Conservation (phyloP, 2,113 vertebrate genomes). For the Zootoca vivipara region DNA sequence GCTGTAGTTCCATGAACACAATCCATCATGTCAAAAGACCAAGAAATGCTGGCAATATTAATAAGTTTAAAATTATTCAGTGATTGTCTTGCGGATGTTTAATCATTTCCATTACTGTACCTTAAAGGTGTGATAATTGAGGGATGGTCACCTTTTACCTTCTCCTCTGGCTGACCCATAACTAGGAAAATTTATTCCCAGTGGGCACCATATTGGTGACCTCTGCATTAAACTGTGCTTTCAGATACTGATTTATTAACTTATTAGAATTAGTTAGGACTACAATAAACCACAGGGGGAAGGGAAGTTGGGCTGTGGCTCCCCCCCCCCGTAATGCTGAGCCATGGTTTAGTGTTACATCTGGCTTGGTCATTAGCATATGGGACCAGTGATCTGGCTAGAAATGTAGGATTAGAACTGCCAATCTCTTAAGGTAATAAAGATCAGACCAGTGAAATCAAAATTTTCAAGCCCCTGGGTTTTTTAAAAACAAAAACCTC, state of each 20-base stretch:
- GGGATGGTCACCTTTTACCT: not conserved
- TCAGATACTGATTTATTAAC: not conserved
- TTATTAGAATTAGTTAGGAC: not conserved
- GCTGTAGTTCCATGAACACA: not conserved
- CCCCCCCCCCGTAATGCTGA: not conserved
- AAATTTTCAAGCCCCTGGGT: too few species aligned
- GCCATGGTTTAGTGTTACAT: not conserved
- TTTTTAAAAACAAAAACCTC: too few species aligned
- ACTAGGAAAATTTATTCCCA: not conserved
- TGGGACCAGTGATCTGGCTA: not conserved
- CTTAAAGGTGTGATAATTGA: not conserved
- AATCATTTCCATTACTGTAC: not conserved
- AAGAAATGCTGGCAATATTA: not conserved
- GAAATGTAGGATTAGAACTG: not conserved
- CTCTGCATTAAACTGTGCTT: not conserved
- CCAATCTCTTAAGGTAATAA: not conserved
- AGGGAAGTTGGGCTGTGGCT: not conserved
- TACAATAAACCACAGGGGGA: too few species aligned
- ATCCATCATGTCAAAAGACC: not conserved
- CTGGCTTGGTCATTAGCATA: not conserved
- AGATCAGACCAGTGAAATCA: too few species aligned
- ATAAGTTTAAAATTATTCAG: slow-evolving; percentile 19
- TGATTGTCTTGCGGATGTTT: not conserved
- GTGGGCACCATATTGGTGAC: too few species aligned
- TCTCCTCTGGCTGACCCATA: not conserved